These are phyloP conservation scores for Plebejus argus DNA, from an alignment of 2,888 invertebrate genomes.

Conservation along the genomic window DNA sequence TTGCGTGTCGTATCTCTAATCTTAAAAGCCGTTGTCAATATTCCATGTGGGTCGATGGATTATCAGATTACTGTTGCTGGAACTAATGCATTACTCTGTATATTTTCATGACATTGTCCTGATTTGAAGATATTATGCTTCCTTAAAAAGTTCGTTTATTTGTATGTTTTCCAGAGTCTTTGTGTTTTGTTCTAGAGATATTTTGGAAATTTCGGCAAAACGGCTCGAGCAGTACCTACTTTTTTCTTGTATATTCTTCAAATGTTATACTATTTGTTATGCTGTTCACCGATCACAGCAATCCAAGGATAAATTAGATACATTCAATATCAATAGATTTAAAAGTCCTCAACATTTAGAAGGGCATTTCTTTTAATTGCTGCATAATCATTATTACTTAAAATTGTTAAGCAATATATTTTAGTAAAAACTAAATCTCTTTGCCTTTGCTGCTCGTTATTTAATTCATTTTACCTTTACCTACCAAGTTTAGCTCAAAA, in stretches of 20 bases:
- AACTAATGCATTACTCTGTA: neutral
- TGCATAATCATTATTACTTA: neutral
- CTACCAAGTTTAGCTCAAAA: neutral
- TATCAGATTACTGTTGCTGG: neutral
- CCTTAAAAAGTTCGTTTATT: too few species aligned
- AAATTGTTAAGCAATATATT: neutral
- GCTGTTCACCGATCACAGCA: neutral
- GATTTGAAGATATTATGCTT: neutral
- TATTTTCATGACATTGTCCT: neutral
- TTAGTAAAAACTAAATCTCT: neutral
- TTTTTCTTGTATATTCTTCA: too few species aligned
- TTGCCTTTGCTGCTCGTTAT: neutral
- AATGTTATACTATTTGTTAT: too few species aligned
- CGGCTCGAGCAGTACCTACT: too few species aligned
- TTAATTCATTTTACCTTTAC: constrained; percentile 7
- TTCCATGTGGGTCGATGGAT: constrained; percentile 24
- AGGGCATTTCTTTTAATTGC: neutral
- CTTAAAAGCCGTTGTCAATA: constrained; percentile 18
- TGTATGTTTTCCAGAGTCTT: too few species aligned
- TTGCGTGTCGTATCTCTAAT: constrained; percentile 24
- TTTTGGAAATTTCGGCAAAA: too few species aligned
- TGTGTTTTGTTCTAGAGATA: too few species aligned
- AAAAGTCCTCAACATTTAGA: neutral
- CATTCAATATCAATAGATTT: neutral
- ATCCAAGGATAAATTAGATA: neutral